Percentiles rank a stretch among this genome's conserved stretches.
Conservation (phyloP, 2,888 invertebrate genomes). For the Eristalis intricaria region DNA sequence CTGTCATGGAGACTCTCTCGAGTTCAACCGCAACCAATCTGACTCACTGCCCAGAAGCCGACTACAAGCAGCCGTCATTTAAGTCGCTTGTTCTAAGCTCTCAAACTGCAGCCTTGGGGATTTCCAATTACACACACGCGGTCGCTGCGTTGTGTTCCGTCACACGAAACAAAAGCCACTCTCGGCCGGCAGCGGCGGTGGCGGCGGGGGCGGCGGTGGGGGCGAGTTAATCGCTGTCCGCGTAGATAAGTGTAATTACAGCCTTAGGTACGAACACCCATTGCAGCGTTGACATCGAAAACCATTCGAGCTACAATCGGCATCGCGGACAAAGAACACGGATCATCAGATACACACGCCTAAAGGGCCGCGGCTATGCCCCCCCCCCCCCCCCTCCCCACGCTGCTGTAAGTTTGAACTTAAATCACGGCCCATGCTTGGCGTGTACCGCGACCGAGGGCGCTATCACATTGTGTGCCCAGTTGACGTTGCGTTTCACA, state of each 20-base stretch:
- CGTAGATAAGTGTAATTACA: not conserved
- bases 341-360: not conserved
- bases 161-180: not conserved
- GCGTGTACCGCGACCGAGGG: not conserved
- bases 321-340: constrained; percentile 22
- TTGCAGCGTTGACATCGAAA: constrained; percentile 29
- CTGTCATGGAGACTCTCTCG: no score
- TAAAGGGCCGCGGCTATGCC: no score
- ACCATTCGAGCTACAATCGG: constrained; percentile 26
- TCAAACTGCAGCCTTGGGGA: no score
- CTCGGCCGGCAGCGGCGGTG: no score
- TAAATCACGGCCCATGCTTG: not conserved
- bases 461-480: constrained; percentile 38
- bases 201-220: no score
- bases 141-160: no score
- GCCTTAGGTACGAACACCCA: not conserved
- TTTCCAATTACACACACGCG: no score
- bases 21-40: no score
- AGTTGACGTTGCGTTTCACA: constrained; percentile 6
- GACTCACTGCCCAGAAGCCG: no score
- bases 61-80: no score
- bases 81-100: no score
- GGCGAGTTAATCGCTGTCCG: not conserved
- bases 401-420: not conserved
- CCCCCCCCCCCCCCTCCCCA: no score